Conservation (phyloP, 2,797 vertebrate species). For the Prionace glauca region DNA sequence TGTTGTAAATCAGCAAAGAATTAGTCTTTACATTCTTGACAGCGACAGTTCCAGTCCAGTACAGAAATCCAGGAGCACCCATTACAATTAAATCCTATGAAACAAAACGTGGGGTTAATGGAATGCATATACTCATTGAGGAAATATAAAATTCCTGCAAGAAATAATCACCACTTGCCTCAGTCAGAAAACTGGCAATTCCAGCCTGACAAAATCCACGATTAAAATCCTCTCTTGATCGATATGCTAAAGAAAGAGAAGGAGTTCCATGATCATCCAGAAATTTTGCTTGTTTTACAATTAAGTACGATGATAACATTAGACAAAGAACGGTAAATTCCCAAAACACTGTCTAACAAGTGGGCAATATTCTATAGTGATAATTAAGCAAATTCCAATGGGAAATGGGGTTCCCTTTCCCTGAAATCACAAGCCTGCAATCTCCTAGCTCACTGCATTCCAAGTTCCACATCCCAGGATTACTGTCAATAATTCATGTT, state of each 20-base stretch:
- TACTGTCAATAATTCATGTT: background rate
- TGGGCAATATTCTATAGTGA: background rate
- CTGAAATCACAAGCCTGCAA: background rate
- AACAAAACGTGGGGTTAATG: constrained; percentile 45
- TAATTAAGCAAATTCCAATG: background rate
- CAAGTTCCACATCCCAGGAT: background rate
- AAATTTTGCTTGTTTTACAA: background rate
- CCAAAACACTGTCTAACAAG: background rate
- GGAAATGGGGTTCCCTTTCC: background rate
- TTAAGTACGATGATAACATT: background rate
- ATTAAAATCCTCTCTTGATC: constrained; percentile 70
- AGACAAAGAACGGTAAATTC: background rate
- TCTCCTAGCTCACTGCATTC: background rate
- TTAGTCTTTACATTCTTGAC: constrained; percentile 71
- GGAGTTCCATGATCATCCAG: constrained; percentile 7
- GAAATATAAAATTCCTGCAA: background rate
- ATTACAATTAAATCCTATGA: constrained; percentile 87
- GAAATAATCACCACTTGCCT: constrained; percentile 53
- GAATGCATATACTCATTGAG: constrained; percentile 39
- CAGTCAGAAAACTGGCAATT: constrained; percentile 68
- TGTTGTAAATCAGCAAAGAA: constrained; percentile 63
- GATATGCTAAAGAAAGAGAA: constrained; percentile 60
- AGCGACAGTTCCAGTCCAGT: constrained; percentile 88
- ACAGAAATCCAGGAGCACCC: constrained; percentile 85
- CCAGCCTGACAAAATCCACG: constrained; percentile 84